Evolutionary conservation across 2,113 vertebrate genomes (phyloP).

Genomic region (Myxocyprinus asiaticus): DNA sequence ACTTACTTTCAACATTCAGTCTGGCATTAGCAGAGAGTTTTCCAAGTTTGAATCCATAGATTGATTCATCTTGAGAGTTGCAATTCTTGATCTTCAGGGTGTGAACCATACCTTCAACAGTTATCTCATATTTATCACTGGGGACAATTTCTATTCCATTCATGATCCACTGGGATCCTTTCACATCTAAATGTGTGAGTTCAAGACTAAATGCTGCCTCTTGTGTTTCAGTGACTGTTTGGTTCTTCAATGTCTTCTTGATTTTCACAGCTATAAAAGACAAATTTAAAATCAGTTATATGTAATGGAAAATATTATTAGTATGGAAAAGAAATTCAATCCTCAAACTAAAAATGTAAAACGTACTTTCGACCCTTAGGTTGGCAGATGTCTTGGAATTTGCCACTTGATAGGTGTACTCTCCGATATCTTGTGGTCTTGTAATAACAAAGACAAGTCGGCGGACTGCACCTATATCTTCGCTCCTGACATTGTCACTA

Average conservation of each 20-base stretch:
- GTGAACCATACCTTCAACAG: constrained; percentile 81
- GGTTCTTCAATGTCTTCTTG: constrained; percentile 94
- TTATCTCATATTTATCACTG: constrained; percentile 88
- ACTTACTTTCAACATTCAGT: constrained; percentile 95
- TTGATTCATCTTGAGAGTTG: constrained; percentile 84
- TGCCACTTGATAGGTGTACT: constrained; percentile 95
- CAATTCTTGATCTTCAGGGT: constrained; percentile 88
- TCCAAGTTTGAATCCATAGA: constrained; percentile 95
- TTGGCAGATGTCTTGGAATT: constrained; percentile 93
- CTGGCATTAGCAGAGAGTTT: constrained; percentile 92
- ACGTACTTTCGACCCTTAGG: constrained; percentile 89
- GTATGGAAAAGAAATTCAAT: no score
- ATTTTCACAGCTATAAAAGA: constrained; percentile 87
- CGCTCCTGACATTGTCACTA: constrained; percentile 80
- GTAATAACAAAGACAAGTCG: constrained; percentile 82
- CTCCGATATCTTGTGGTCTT: constrained; percentile 88
- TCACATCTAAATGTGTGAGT: constrained; percentile 89
- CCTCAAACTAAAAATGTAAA: not conserved
- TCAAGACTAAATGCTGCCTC: constrained; percentile 90
- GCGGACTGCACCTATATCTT: constrained; percentile 81
- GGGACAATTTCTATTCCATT: constrained; percentile 86
- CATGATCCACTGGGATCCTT: constrained; percentile 93
- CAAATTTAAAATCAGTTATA: not conserved
- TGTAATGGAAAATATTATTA: not conserved
- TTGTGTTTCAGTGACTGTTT: constrained; percentile 95